A percentile compares a stretch with the other conserved stretches of the same genome.
Conservation (phyloP, 2,797 vertebrate species). For the Pantherophis vulpinus region DNA sequence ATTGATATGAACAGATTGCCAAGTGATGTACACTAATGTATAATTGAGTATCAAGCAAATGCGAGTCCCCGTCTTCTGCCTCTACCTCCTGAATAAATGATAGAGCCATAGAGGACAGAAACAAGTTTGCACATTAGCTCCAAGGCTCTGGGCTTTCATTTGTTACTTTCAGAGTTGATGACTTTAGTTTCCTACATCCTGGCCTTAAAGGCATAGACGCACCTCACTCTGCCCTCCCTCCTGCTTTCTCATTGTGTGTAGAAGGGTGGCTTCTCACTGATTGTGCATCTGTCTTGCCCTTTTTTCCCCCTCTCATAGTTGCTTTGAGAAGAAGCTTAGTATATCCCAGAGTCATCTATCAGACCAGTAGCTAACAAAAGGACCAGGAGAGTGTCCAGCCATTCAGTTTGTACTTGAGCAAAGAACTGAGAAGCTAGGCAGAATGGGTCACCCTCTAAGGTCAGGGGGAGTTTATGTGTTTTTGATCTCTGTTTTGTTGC, state of each 20-base stretch:
- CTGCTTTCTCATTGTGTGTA: slow-evolving; percentile 2
- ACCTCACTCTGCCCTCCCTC: neutral
- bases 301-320: neutral
- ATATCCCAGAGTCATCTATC: neutral
- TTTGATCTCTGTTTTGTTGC: neutral
- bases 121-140: slow-evolving; percentile 99
- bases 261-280: slow-evolving; percentile 31
- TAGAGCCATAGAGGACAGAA: slow-evolving; percentile 99
- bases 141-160: slow-evolving; percentile 86
- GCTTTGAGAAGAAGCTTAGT: neutral
- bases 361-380: neutral
- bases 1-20: slow-evolving; percentile 99
- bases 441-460: neutral
- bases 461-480: neutral
- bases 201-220: slow-evolving; percentile 81
- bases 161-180: slow-evolving; percentile 82
- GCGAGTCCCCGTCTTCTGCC: slow-evolving; percentile 98
- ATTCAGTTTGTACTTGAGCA: neutral
- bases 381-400: neutral
- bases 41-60: slow-evolving; percentile 99
- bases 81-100: slow-evolving; percentile 99
- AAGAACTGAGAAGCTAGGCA: neutral
- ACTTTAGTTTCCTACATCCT: slow-evolving; percentile 76
- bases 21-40: slow-evolving; percentile 98
- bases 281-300: slow-evolving; percentile 28